These are phyloP conservation scores for Chondrilla cf. caribensis DNA, from an alignment of 37 sponge, comb jelly and placozoan species.

Conservation along the genomic window DNA sequence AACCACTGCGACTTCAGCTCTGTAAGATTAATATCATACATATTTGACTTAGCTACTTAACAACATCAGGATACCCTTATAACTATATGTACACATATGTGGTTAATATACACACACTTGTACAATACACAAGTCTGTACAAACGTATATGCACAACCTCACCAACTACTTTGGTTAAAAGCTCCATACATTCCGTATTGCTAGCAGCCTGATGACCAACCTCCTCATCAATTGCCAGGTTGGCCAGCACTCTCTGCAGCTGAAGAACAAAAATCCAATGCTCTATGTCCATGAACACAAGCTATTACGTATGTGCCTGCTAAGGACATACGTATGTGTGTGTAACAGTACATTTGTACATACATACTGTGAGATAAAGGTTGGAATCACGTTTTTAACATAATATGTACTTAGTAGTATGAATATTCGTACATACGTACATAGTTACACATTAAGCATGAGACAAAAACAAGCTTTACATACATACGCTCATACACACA, in stretches of 20 bases:
- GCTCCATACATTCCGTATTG: slow-evolving; percentile 30
- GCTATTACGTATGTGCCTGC: too few relatives aligned
- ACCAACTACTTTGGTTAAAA: slow-evolving; percentile 62
- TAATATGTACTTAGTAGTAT: too few relatives aligned
- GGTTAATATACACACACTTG: not conserved
- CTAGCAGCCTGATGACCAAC: slow-evolving; percentile 44
- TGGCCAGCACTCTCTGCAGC: slow-evolving; percentile 61
- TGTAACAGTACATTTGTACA: slow-evolving; percentile 3
- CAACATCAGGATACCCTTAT: not conserved
- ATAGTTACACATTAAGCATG: not conserved
- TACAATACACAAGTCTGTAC: too few relatives aligned
- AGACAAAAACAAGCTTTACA: too few relatives aligned
- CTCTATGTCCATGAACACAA: too few relatives aligned
- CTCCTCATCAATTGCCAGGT: slow-evolving; percentile 67
- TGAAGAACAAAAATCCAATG: slow-evolving; percentile 21
- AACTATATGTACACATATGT: not conserved
- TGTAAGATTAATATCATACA: not conserved
- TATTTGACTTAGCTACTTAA: not conserved
- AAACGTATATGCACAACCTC: slow-evolving; percentile 11
- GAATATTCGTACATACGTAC: not conserved
- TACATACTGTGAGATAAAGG: too few relatives aligned
- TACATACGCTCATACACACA: not conserved
- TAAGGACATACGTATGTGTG: too few relatives aligned
- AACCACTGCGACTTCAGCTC: not conserved
- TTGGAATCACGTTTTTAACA: too few relatives aligned